phyloP scores from a whole-genome alignment of 2,888 invertebrate genomes.

The Macaria liturata region DNA sequence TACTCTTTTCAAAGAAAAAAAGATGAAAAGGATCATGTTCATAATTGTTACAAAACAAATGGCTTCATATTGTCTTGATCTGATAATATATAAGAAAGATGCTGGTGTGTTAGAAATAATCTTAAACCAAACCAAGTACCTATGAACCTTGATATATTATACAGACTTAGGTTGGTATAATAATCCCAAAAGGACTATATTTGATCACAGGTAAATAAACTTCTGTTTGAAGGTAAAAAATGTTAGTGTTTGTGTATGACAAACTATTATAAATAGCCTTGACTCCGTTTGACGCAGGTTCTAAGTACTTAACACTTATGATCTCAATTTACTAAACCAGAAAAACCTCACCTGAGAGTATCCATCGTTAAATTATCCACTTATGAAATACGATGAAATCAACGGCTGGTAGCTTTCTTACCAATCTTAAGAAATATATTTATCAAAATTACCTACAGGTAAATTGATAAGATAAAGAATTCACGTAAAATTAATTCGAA shows the following conservation, averaged over 20 bases:
- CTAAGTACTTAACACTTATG: slow-evolving; percentile 13
- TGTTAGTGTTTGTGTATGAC: slow-evolving; percentile 12
- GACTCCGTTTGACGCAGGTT: slow-evolving; percentile 46
- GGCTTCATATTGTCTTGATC: too few species aligned
- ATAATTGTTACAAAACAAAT: too few species aligned
- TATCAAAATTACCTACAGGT: slow-evolving; percentile 16
- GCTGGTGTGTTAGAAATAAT: too few species aligned
- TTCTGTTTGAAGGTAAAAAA: slow-evolving; percentile 21
- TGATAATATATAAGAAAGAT: too few species aligned
- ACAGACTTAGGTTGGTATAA: too few species aligned
- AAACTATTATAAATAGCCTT: slow-evolving; percentile 46
- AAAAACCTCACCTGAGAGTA: slow-evolving; percentile 53
- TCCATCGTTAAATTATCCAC: slow-evolving; percentile 47
- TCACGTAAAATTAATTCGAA: slow-evolving; percentile 7
- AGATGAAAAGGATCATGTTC: too few species aligned
- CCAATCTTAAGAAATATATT: slow-evolving; percentile 22
- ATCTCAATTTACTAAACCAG: neutral
- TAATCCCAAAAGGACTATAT: neutral
- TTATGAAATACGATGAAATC: slow-evolving; percentile 4
- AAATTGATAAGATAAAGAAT: slow-evolving; percentile 28
- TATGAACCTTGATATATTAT: too few species aligned
- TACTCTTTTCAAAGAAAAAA: too few species aligned
- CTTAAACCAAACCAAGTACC: too few species aligned
- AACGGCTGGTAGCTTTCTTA: slow-evolving; percentile 4
- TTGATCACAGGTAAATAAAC: slow-evolving; percentile 7